Evolutionary conservation across 2,888 invertebrate species (phyloP).

Genomic region (Cerceris ruficornis): DNA sequence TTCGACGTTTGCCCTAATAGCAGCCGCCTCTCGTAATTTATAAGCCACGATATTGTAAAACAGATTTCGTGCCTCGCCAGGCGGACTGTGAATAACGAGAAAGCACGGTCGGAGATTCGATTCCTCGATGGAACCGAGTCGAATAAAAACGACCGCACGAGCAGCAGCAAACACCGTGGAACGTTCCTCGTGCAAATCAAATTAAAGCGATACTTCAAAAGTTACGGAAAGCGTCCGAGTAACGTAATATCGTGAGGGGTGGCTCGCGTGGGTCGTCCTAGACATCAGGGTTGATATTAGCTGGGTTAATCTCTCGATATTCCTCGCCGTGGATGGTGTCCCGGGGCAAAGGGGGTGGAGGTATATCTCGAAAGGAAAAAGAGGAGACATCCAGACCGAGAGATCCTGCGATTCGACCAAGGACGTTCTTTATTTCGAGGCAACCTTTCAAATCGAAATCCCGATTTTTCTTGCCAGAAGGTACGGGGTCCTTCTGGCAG

Average conservation of each 20-base stretch:
- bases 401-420: conserved; percentile 18
- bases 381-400: conserved; percentile 14
- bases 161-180: background rate
- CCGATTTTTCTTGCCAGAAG: background rate
- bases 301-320: conserved; percentile 58
- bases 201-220: background rate
- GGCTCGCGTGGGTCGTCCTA: conserved; percentile 30
- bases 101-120: too few relatives aligned
- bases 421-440: conserved; percentile 30
- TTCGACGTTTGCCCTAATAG: conserved; percentile 22
- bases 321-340: conserved; percentile 25
- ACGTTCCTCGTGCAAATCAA: background rate
- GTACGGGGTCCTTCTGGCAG: too few relatives aligned
- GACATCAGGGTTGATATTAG: conserved; percentile 19
- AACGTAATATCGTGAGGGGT: conserved; percentile 16
- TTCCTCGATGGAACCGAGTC: too few relatives aligned
- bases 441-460: conserved; percentile 12
- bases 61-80: conserved; percentile 10
- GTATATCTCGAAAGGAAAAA: conserved; percentile 9
- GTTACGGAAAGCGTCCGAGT: background rate
- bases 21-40: conserved; percentile 13
- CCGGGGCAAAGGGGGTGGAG: conserved; percentile 30
- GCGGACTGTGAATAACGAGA: too few relatives aligned
- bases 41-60: conserved; percentile 10
- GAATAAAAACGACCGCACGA: too few relatives aligned